A percentile compares a stretch with the other conserved stretches of the same genome.
phyloP scores from a whole-genome alignment of 1,140 invertebrate genomes.

The Brachionus paranguensis region DNA sequence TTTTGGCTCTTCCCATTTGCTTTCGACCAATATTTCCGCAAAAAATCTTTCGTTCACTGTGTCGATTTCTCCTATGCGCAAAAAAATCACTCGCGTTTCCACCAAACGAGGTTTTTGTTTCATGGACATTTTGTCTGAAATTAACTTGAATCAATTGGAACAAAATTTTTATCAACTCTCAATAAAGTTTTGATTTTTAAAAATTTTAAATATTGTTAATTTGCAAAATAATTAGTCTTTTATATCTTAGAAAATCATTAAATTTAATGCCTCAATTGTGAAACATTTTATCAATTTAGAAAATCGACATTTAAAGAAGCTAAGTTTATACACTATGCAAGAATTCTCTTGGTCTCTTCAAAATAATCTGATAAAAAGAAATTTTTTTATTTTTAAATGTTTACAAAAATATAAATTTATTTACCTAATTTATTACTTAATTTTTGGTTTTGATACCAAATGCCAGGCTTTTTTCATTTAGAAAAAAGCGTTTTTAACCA shows the following conservation, averaged over 20 bases:
- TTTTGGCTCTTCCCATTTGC: constrained; percentile 37
- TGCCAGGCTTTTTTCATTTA: neutral
- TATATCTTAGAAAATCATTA: neutral
- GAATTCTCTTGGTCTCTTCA: neutral
- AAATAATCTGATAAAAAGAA: neutral
- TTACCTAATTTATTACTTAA: neutral
- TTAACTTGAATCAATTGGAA: neutral
- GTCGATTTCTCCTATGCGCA: constrained; percentile 42
- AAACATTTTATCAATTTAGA: neutral
- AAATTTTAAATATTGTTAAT: neutral
- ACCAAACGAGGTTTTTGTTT: neutral
- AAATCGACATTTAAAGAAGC: neutral
- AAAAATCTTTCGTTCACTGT: constrained; percentile 41
- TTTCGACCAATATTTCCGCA: constrained; percentile 41
- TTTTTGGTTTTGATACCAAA: neutral
- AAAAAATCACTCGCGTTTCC: constrained; percentile 8
- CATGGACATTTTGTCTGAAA: neutral
- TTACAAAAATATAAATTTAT: neutral
- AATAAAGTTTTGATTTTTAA: neutral
- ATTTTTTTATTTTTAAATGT: neutral
- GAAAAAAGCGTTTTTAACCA: neutral
- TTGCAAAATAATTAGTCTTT: neutral
- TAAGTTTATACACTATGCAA: neutral
- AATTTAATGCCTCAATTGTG: neutral
- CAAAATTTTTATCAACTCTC: too few species aligned